phyloP scores from a whole-genome alignment of 2,797 vertebrate species.

The Sebastes nivosus region DNA sequence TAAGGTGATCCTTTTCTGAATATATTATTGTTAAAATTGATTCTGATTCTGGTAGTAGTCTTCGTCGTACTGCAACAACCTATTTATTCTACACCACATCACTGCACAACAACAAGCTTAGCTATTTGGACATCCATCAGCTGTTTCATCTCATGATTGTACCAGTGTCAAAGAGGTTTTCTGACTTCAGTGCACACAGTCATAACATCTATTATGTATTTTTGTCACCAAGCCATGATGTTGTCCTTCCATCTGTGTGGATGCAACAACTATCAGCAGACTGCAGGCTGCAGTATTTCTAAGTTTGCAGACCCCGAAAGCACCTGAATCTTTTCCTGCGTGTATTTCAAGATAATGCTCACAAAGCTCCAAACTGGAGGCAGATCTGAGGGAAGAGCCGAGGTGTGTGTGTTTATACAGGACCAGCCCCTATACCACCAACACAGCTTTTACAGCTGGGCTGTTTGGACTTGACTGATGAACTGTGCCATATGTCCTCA shows the following conservation, averaged over 20 bases:
- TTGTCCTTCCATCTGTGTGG: not conserved
- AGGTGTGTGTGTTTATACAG: constrained; percentile 67
- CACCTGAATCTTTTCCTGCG: not conserved
- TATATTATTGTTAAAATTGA: not conserved
- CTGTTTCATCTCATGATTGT: not conserved
- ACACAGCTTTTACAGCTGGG: constrained; percentile 70
- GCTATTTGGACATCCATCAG: not conserved
- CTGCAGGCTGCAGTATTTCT: not conserved
- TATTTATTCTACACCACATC: not conserved
- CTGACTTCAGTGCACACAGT: not conserved
- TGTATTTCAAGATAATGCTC: not conserved
- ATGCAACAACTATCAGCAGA: not conserved
- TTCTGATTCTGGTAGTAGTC: not conserved
- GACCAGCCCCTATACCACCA: constrained; percentile 59
- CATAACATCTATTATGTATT: constrained; percentile 1
- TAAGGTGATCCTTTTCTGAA: not conserved
- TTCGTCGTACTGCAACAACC: not conserved
- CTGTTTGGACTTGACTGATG: constrained; percentile 66
- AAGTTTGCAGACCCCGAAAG: not conserved
- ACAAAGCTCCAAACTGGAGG: not conserved
- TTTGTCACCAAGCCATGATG: not conserved
- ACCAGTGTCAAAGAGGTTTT: not conserved
- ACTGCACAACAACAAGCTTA: not conserved
- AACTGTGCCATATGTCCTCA: constrained; percentile 63
- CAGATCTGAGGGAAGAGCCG: constrained; percentile 24